A percentile compares a stretch with the other conserved stretches of the same genome.
These are phyloP conservation scores for Trichomalopsis sarcophagae DNA, from an alignment of 1,140 invertebrate species.

Conservation along the genomic window DNA sequence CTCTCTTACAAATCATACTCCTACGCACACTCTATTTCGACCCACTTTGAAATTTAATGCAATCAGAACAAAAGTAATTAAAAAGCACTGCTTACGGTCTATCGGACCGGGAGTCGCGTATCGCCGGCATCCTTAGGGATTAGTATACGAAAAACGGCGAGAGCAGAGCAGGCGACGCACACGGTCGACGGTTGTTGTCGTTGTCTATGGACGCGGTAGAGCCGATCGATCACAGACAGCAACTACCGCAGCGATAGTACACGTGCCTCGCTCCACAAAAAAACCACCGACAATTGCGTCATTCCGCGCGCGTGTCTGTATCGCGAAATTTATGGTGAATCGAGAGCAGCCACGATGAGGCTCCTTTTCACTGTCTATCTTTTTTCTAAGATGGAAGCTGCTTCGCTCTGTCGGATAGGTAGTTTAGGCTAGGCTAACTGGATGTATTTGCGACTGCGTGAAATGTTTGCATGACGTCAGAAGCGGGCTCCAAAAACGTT, in stretches of 20 bases:
- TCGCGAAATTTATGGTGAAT: background rate
- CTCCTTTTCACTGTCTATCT: background rate
- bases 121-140: slow-evolving; percentile 28
- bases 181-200: background rate
- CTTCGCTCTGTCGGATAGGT: background rate
- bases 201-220: background rate
- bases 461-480: background rate
- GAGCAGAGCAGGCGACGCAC: background rate
- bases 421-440: background rate
- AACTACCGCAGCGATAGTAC: background rate
- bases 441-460: background rate
- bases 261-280: background rate
- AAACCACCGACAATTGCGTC: background rate
- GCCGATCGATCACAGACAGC: slow-evolving; percentile 6
- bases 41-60: background rate
- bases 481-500: too few relatives aligned
- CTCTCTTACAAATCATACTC: background rate
- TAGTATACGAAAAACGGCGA: background rate
- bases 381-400: background rate
- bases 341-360: background rate
- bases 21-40: background rate
- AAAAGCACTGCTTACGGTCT: slow-evolving; percentile 45
- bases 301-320: background rate
- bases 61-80: background rate
- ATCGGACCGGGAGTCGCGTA: slow-evolving; percentile 19